Evolutionary conservation across 2,113 vertebrate species (phyloP), one percentile per base, ranked within the genome.

Genomic region (Dipodomys spectabilis): DNA sequence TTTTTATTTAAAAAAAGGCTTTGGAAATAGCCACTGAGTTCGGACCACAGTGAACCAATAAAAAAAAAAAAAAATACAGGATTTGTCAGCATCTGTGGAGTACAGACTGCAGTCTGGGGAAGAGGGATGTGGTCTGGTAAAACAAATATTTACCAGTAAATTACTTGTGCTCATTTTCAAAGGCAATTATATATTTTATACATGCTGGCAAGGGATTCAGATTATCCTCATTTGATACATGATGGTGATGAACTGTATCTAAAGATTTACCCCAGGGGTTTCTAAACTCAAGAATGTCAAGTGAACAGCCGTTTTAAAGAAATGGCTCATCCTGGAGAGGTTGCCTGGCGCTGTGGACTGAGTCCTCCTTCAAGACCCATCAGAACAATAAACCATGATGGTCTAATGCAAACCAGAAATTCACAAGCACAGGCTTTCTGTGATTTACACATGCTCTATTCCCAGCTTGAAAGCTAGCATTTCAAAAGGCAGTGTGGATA

Each of bases 401-500:
- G 88, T 93, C 94, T 95, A 86, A 97, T 93, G 92, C 94, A 97
- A 97, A 97, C 92, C 95, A 97, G 96, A 97, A 95, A 97, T 86
- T 72, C 82, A 45, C 32, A 28, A 88, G 68, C 10, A 0, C n/a
- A 16, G 84, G 44, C 71, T 92, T 53, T 78, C 74, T 72, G 39
- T 25, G 30, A 32, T 75, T 86, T 75, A 62, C 10, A 82, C 74
- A 65, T n/a, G 9, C 68, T 71, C 86, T 22, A 2, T 49, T 73
- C 79, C 69, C 78, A 88, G 95, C 91, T 88, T 79, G 75, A 88
- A 95, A 90, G 75, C 62, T 49, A 75, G 79, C 88, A 62, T 92
- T 91, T 88, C 89, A 87, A 93, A 95, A 87, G 65, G 45, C 79
- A 88, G 68, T n/a, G 35, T 18, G 39, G 60, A 53, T n/a, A 32